phyloP scores from a whole-genome alignment of 2,797 vertebrate species.

The Phataginus tricuspis region DNA sequence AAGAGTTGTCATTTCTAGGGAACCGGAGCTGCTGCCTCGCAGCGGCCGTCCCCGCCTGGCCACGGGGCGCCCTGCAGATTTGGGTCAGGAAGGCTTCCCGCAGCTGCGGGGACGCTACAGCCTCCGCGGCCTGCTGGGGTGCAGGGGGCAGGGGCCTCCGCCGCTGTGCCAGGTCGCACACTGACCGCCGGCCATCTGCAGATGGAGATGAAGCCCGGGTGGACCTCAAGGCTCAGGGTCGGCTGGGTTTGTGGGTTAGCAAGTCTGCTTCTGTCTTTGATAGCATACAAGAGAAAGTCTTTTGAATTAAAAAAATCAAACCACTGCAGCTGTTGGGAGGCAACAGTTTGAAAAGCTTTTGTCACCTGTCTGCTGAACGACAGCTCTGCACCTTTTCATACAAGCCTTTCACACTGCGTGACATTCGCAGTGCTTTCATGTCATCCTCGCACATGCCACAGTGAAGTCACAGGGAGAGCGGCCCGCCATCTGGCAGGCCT shows the following conservation, averaged over 20 bases:
- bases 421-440: constrained; percentile 60
- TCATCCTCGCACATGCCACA: constrained; percentile 40
- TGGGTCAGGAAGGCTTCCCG: not conserved
- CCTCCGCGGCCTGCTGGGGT: rapidly evolving
- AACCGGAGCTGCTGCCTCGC: no score
- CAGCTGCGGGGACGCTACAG: not conserved
- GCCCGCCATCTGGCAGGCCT: constrained; percentile 53
- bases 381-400: constrained; percentile 66
- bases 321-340: constrained; percentile 39
- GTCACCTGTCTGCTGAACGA: constrained; percentile 55
- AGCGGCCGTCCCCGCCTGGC: not conserved
- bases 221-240: not conserved
- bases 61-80: not conserved
- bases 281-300: not conserved
- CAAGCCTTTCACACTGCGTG: constrained; percentile 32
- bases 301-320: constrained; percentile 68
- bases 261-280: constrained; percentile 56
- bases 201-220: not conserved
- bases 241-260: constrained; percentile 14
- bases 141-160: rapidly evolving
- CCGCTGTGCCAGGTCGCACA: rapidly evolving
- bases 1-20: not conserved
- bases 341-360: constrained; percentile 65
- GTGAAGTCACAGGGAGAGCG: constrained; percentile 56
- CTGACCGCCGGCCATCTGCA: not conserved